phyloP scores from a whole-genome alignment of 2,797 vertebrate genomes.

The Halcyon badia region DNA sequence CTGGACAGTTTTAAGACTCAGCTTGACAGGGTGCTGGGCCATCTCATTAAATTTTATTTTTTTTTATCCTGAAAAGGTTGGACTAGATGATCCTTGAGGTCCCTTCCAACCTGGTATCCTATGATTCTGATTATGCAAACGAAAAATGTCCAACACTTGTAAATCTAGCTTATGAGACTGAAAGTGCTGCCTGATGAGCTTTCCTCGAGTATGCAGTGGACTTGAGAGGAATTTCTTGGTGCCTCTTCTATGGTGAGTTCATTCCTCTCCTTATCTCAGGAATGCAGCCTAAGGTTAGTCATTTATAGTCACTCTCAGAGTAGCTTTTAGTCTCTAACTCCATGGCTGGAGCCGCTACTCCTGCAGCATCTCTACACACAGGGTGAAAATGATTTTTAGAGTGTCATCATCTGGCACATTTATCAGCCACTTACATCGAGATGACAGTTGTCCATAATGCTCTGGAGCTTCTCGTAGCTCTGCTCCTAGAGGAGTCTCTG shows the following conservation, averaged over 20 bases:
- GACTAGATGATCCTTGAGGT: too few species aligned
- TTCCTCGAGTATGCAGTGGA: not conserved
- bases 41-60: too few species aligned
- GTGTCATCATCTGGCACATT: not conserved
- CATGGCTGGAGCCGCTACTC: not conserved
- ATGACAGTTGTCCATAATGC: fast-evolving
- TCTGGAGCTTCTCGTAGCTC: not conserved
- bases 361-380: not conserved
- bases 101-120: too few species aligned
- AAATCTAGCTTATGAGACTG: not conserved
- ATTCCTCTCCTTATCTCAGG: not conserved
- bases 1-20: too few species aligned
- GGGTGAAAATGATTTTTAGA: not conserved
- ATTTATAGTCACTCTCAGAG: not conserved
- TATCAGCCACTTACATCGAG: not conserved
- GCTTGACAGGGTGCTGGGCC: too few species aligned
- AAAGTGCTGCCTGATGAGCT: not conserved
- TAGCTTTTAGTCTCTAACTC: not conserved
- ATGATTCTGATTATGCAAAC: not conserved
- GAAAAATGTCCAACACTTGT: not conserved
- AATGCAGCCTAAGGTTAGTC: not conserved
- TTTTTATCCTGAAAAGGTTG: too few species aligned
- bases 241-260: not conserved
- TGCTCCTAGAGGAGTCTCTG: not conserved
- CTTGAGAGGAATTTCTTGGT: not conserved